Conservation (phyloP, 2,113 vertebrate genomes). For the Pagrus major region DNA sequence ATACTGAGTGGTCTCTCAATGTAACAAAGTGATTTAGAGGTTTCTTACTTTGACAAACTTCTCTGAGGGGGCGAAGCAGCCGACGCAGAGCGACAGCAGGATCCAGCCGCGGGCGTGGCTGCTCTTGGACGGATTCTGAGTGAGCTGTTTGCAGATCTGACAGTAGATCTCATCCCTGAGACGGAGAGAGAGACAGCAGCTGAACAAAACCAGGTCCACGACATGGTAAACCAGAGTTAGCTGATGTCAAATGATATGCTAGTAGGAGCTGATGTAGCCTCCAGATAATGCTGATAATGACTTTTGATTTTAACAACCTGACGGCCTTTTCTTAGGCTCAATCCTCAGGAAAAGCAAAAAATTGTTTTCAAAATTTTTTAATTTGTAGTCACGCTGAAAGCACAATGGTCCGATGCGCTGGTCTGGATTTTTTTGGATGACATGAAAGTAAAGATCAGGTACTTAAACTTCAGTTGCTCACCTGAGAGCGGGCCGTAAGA, state of each 20-base stretch:
- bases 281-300: too few species aligned
- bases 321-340: too few species aligned
- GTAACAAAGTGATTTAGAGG: background rate
- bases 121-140: conserved; percentile 97
- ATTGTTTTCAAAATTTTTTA: too few species aligned
- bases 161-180: conserved; percentile 97
- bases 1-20: too few species aligned
- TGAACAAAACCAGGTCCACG: background rate
- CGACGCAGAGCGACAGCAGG: conserved; percentile 96
- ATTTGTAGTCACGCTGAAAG: too few species aligned
- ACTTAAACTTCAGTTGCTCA: conserved; percentile 60
- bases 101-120: conserved; percentile 98
- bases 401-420: too few species aligned
- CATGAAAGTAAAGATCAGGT: background rate
- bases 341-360: too few species aligned
- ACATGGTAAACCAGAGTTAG: too few species aligned
- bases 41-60: conserved; percentile 96
- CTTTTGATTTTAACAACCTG: too few species aligned
- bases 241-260: too few species aligned
- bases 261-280: too few species aligned
- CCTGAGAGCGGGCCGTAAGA: conserved; percentile 94
- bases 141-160: conserved; percentile 98
- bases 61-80: conserved; percentile 96
- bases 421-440: background rate
- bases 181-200: conserved; percentile 13